phyloP scores from a whole-genome alignment of 2,797 vertebrate genomes.

The Denticeps clupeoides region DNA sequence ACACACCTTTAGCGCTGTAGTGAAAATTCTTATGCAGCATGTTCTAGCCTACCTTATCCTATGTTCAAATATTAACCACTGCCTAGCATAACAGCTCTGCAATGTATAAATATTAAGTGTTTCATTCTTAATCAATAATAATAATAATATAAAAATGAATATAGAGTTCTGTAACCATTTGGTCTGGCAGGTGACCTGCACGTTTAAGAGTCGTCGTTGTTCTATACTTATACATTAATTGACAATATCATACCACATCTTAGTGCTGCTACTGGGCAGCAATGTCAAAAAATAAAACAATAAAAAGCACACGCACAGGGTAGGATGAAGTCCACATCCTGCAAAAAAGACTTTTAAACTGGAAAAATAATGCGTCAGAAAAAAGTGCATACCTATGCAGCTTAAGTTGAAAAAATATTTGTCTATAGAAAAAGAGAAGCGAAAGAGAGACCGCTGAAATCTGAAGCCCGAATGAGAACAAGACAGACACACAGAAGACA shows the following conservation, averaged over 20 bases:
- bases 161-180: conserved; percentile 35
- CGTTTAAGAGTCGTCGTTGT: conserved; percentile 19
- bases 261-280: too few species aligned
- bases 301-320: background rate
- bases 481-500: background rate
- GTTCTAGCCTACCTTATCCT: conserved; percentile 25
- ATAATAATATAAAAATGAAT: conserved; percentile 25
- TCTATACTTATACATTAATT: too few species aligned
- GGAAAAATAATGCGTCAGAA: conserved; percentile 34
- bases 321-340: conserved; percentile 9
- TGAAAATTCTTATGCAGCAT: conserved; percentile 35
- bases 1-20: conserved; percentile 21
- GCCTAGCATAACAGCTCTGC: conserved; percentile 26
- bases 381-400: conserved; percentile 70
- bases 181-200: conserved; percentile 43
- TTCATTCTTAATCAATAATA: conserved; percentile 29
- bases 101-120: conserved; percentile 36
- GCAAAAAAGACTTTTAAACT: conserved; percentile 36
- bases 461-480: conserved; percentile 51
- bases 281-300: too few species aligned
- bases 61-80: conserved; percentile 29
- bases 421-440: conserved; percentile 61
- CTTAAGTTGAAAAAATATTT: conserved; percentile 69
- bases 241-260: too few species aligned
- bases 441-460: conserved; percentile 43